Base-by-base conservation (phyloP, 2,113 vertebrate genomes). In the Scopus umbretta region DNA sequence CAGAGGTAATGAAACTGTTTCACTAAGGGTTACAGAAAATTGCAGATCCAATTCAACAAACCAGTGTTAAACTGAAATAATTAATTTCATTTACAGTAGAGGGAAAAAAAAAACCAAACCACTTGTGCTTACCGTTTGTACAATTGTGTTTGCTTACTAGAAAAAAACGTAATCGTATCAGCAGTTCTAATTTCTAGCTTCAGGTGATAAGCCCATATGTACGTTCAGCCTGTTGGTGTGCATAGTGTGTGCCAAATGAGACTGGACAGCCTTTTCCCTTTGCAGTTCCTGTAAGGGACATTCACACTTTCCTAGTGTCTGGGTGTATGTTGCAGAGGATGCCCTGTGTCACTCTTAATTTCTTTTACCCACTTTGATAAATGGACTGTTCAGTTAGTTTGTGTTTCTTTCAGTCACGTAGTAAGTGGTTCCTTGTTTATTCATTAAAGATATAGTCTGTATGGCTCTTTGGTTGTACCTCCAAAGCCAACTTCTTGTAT, bases 1-100 rank as follows among this genome's bases (percentile, higher is more conserved):
- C 99, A 99, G 98, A 99, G 99, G 99, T 99, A 97, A 97, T 25
- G 14, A 79, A 78, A 52, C 27, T 17, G 5, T 79, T 88, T 56
- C 30, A 22, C 19, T 40, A 22, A 61, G 85, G 13, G 40, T 59
- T 93, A 83, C 32, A 78, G 87, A 86, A 81, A 74, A 42, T 32
- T 88, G 22, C 34, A 61, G 18, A 50, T 90, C 8, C 61, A 32
- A n/a, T 32, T 75, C 53, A 61, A 40, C 55, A 82, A 52, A 40
- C 15, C 32, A 49, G 5, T 29, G 22, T 59, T 74, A 68, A 36
- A 75, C 67, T 47, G 56, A 38, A 83, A 71, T 2, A 63, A 50
- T 76, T 36, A 7, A 38, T 80, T 88, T 50, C 20, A 1, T 72
- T 76, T 50, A 22, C 59, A 61, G 56, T 20, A 52, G 45, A 87